phyloP scores from a whole-genome alignment of 2,113 vertebrate species.

The Phalacrocorax brasilianus region DNA sequence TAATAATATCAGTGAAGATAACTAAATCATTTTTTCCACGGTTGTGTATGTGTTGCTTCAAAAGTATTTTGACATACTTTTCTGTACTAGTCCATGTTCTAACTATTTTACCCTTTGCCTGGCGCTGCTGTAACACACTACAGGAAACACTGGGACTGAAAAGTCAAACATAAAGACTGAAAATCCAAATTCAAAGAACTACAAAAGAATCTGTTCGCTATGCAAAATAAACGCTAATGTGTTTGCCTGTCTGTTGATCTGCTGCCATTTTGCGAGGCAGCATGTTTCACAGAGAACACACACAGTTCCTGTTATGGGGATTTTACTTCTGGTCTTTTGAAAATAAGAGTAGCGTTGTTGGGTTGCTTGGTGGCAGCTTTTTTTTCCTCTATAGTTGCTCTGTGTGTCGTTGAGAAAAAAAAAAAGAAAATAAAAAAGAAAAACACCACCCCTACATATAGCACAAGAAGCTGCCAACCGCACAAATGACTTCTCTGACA shows the following conservation, averaged over 20 bases:
- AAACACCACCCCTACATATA: not conserved
- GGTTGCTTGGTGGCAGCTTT: not conserved
- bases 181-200: not conserved
- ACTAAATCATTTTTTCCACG: not conserved
- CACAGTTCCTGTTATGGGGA: not conserved
- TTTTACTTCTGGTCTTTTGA: not conserved
- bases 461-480: conserved; percentile 6
- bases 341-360: conserved; percentile 4
- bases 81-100: not conserved
- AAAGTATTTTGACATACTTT: not conserved
- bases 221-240: not conserved
- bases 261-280: not conserved
- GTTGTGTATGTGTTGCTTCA: not conserved
- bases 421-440: not conserved
- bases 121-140: not conserved
- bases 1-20: not conserved
- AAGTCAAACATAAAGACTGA: not conserved
- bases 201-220: not conserved
- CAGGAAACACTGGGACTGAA: not conserved
- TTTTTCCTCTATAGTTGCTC: not conserved
- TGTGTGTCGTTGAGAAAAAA: not conserved
- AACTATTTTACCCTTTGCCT: not conserved
- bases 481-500: conserved; percentile 26
- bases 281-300: not conserved
- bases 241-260: not conserved